Base-by-base conservation (phyloP, 2,888 invertebrate species). In the Melipona bicolor region DNA sequence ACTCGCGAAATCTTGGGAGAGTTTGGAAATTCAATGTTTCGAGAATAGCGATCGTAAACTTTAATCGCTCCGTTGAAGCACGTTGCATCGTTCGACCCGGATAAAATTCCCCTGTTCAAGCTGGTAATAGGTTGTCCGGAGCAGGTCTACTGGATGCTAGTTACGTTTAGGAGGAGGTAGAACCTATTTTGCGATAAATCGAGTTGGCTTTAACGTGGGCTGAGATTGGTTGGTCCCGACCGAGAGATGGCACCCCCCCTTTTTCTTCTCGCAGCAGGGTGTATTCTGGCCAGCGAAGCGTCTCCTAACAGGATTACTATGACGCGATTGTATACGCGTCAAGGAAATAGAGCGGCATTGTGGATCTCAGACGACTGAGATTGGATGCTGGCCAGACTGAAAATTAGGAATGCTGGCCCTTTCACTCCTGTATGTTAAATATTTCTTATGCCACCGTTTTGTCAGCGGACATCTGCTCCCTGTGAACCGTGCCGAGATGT, bases 301-400 rank as follows among this genome's bases (percentile, higher is more conserved):
- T 93, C 91, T 85, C 87, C 92, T 93, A 93, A 94, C 93, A 91
- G 93, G 94, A 94, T 94, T 93, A 94, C 89, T 91, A 91, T 91
- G 93, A 92, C 92, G 90, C 91, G 94, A 94, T 94, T 94, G 93
- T 94, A 89, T 90, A 93, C 93, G 93, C 92, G 94, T 93, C 94
- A 93, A 92, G 90, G 92, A 93, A 94, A 93, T 93, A 91, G 93
- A 93, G 92, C 91, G 89, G 92, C 91, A 93, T 94, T 94, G 93
- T 94, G 87, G 78, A 81, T 70, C 84, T 77, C 79, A 36, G 77
- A 64, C 79, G 65, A 79, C 80, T 85, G 71, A 84, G 85, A 86
- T 91, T 87, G 85, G 86, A 87, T 88, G 82, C 84, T 82, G 88
- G 89, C 88, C 84, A 86, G 79, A 88, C 85, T 85, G 88, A 92